Evolutionary conservation across 2,888 invertebrate genomes (phyloP).

Genomic region (Oxyteleia sp.): DNA sequence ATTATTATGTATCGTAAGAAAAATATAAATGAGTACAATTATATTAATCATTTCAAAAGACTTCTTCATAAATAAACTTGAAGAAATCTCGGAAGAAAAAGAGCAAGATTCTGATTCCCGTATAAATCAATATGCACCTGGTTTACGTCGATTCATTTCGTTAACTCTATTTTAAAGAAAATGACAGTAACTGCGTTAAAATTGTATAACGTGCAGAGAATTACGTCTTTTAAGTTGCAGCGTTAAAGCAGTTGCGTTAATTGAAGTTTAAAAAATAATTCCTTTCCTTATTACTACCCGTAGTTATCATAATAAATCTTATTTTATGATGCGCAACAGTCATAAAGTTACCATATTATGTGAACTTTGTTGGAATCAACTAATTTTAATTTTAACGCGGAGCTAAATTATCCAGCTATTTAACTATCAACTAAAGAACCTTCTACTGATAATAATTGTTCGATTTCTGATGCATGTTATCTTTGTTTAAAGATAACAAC

Average conservation of each 20-base stretch:
- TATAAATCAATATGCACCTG: slow-evolving; percentile 41
- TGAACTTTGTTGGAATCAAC: slow-evolving; percentile 33
- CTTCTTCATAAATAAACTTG: not conserved
- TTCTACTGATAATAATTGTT: too few relatives aligned
- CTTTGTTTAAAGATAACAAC: too few relatives aligned
- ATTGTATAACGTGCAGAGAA: slow-evolving; percentile 42
- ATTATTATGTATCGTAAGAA: too few relatives aligned
- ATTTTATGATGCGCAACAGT: slow-evolving; percentile 27
- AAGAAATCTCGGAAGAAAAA: not conserved
- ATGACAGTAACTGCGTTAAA: slow-evolving; percentile 47
- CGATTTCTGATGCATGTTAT: too few relatives aligned
- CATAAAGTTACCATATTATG: slow-evolving; percentile 35
- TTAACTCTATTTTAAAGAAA: slow-evolving; percentile 46
- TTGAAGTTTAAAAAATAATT: slow-evolving; percentile 56
- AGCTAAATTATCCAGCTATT: too few relatives aligned
- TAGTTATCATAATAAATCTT: slow-evolving; percentile 38
- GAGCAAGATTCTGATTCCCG: slow-evolving; percentile 22
- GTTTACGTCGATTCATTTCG: slow-evolving; percentile 44
- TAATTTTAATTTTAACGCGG: too few relatives aligned
- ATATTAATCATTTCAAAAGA: slow-evolving; percentile 17
- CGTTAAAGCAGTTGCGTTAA: slow-evolving; percentile 42
- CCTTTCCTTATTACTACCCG: slow-evolving; percentile 32
- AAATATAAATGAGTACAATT: too few relatives aligned
- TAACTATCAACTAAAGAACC: too few relatives aligned
- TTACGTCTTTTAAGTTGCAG: slow-evolving; percentile 34